Base-by-base conservation (phyloP, 2,888 invertebrate genomes). In the Eristalis pertinax region DNA sequence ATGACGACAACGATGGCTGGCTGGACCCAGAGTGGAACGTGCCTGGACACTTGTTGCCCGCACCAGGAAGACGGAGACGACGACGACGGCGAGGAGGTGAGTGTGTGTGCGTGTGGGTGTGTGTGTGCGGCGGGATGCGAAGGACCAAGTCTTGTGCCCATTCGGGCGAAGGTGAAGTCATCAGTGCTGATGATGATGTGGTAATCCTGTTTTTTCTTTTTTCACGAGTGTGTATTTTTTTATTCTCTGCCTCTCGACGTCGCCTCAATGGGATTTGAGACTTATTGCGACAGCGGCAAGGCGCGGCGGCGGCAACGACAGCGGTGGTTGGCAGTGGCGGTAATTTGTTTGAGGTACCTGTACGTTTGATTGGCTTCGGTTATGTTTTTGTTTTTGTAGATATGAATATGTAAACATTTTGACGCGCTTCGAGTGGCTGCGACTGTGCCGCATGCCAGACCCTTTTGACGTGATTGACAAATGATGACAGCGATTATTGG, bases 401-500 rank as follows among this genome's bases (percentile, higher is more conserved):
- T 56, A 75, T 67, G 74, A 79, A 85, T 69, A 78, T 87, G 86
- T 87, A 87, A 87, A 87, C 79, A 87, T 87, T 87, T 87, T 87
- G 86, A 87, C 86, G 86, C 86, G 74, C 35, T 56, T 75, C 62
- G 50, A 86, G 74, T 86, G 82, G 82, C 64, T 82, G 85, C 43
- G 50, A 19, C n/a, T 4, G 24, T 4, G 26, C 56, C 56, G 38
- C 38, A 38, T 63, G 77, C 73, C 38, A 79, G 83, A 67, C 26
- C 74, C 64, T 78, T 83, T 79, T 76, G 83, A 79, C 67, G 79
- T 79, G 86, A 87, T 87, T 87, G 86, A 87, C 86, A 87, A 87
- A 87, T 87, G 86, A 87, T 84, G 86, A 84, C 86, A 79, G 86
- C 78, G 75, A 87, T 87, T 87, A 83, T 87, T 84, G 79, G 70